Evolutionary conservation across 2,888 invertebrate species (phyloP).

Genomic region (Mimas tiliae): DNA sequence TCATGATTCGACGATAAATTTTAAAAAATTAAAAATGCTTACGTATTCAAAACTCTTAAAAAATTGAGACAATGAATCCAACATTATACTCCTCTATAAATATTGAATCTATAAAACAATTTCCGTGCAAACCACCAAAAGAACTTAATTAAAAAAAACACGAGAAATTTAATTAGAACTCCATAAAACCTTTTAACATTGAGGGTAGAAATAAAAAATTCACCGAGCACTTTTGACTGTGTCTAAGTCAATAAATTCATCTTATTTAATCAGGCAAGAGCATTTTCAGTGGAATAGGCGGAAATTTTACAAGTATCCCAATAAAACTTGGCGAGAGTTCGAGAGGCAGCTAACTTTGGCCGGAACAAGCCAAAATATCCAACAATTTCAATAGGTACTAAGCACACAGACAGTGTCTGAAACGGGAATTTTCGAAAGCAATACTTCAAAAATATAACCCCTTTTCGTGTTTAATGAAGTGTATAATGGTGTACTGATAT

Average conservation of each 20-base stretch:
- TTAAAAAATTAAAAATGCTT: too few species aligned
- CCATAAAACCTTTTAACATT: constrained; percentile 38
- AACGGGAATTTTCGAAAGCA: constrained; percentile 27
- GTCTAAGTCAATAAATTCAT: constrained; percentile 78
- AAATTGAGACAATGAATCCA: not conserved
- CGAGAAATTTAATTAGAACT: constrained; percentile 33
- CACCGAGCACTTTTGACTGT: constrained; percentile 54
- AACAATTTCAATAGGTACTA: constrained; percentile 65
- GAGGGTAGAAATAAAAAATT: constrained; percentile 46
- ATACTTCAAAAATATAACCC: constrained; percentile 16
- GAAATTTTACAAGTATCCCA: constrained; percentile 84
- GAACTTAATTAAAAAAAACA: constrained; percentile 25
- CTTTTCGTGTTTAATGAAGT: constrained; percentile 21
- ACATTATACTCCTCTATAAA: not conserved
- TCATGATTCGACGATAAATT: too few species aligned
- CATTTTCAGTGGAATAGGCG: constrained; percentile 74
- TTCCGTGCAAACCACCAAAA: constrained; percentile 10
- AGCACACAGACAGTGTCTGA: constrained; percentile 26
- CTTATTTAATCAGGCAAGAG: constrained; percentile 81
- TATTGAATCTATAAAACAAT: constrained; percentile 4
- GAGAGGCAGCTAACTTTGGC: constrained; percentile 61
- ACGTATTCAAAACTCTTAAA: too few species aligned
- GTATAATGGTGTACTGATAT: constrained; percentile 30
- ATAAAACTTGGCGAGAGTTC: constrained; percentile 78
- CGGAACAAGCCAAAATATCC: constrained; percentile 65